Conservation (phyloP, 2,797 vertebrate species). For the Peromyscus attwateri region DNA sequence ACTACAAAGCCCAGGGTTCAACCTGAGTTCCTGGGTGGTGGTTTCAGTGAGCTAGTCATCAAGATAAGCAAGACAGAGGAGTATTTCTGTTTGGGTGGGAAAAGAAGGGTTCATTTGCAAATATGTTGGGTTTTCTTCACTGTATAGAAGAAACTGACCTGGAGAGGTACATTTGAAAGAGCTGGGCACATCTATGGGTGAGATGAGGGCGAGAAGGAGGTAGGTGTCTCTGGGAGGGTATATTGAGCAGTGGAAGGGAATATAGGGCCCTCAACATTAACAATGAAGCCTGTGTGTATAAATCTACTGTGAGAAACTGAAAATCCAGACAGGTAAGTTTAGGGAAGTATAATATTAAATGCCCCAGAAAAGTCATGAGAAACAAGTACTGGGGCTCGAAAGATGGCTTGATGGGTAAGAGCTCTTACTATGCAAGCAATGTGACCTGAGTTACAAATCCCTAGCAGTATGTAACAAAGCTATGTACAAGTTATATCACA, state of each 20-base stretch:
- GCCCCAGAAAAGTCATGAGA: background rate
- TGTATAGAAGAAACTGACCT: constrained; percentile 13
- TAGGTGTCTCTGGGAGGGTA: background rate
- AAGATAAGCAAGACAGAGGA: background rate
- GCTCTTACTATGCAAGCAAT: background rate
- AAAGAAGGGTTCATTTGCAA: background rate
- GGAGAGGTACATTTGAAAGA: background rate
- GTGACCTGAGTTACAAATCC: background rate
- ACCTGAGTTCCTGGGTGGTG: background rate
- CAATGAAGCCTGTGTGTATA: background rate
- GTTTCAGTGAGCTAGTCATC: background rate
- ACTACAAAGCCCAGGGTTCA: background rate
- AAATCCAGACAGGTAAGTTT: background rate
- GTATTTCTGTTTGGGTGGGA: background rate
- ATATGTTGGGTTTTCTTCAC: background rate
- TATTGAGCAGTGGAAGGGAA: background rate
- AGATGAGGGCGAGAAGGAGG: background rate
- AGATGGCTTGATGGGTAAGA: too few relatives aligned
- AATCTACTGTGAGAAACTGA: background rate
- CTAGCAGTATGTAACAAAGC: background rate
- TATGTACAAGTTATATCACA: too few relatives aligned
- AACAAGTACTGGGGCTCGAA: background rate
- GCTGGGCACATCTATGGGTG: background rate
- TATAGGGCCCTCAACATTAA: background rate
- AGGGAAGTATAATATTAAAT: background rate